Evolutionary conservation across 2,113 vertebrate species (phyloP), one percentile per base, ranked within the genome.

Genomic region (Barbus barbus): DNA sequence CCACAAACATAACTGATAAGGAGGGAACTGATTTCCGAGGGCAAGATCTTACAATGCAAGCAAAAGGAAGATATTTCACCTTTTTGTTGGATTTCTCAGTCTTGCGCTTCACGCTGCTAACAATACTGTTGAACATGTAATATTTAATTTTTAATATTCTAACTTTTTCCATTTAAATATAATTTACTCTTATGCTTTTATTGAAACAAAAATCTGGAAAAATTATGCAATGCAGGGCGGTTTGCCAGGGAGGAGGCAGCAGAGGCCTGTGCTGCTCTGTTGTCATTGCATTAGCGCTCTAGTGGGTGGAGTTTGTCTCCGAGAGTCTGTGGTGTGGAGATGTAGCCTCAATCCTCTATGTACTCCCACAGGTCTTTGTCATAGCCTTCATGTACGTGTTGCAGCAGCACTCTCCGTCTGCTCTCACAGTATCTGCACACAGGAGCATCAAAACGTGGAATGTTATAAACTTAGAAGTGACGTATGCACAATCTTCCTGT

Each of bases 311-410:
- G 92, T 92, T 91, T 94, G 93, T 94, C 94, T 95, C 93, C 53
- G 85, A 97, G 95, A 98, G 97, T 98, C 95, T 93, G 85, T 95
- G 96, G 94, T 94, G 5, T 92, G 90, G 93, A 90, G 90, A 91
- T 81, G 88, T 91, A 91, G 89, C 90, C 95, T 99, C 97, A 99
- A 96, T 98, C 97, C 95, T 99, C 98, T 87, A 98, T 99, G 94
- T 99, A 99, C 91, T 99, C 98, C 98, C 98, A 99, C 94, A 99
- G 97, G 94, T 99, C 98, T 93, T 99, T 99, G 93, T 99, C 98
- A 84, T 99, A 99, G 94, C 98, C 98, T 97, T 99, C 98, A 92
- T 99, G 98, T 93, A 99, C 98, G 58, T 99, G 98, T 95, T 99
- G 98, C 94, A 99, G 94, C 92, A 99, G 96, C 91, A 99, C 98